Percentiles rank a stretch among this genome's conserved stretches.
phyloP scores from a whole-genome alignment of 2,113 vertebrate genomes.

The Triplophysa dalaica region DNA sequence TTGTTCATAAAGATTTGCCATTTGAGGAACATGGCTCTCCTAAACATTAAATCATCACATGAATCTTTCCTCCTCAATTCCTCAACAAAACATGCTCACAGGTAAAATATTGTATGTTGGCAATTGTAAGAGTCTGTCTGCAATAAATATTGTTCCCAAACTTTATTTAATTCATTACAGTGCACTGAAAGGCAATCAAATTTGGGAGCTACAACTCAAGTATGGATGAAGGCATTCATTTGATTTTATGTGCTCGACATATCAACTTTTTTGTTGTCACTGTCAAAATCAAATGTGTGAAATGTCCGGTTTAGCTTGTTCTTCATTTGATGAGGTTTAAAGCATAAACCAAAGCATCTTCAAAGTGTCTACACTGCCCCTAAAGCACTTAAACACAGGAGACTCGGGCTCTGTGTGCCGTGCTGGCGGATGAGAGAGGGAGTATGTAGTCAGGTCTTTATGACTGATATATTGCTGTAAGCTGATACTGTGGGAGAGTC shows the following conservation, averaged over 20 bases:
- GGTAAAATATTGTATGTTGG: background rate
- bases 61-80: background rate
- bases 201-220: background rate
- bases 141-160: background rate
- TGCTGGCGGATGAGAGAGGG: background rate
- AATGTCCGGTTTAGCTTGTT: background rate
- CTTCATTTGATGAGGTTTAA: background rate
- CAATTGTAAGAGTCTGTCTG: background rate
- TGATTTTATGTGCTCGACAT: background rate
- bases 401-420: background rate
- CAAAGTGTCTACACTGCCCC: background rate
- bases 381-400: background rate
- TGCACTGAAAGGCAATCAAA: background rate
- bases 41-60: background rate
- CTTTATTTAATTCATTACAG: too few species aligned
- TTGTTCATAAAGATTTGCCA: constrained; percentile 15
- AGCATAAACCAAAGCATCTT: background rate
- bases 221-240: background rate
- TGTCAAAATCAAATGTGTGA: background rate
- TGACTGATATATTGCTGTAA: background rate
- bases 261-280: background rate
- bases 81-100: background rate
- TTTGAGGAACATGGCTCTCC: background rate
- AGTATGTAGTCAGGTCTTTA: constrained; percentile 13
- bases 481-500: constrained; percentile 17